A percentile compares a stretch with the other conserved stretches of the same genome.
Conservation (phyloP, 2,113 vertebrate species). For the Calyptomena viridis region DNA sequence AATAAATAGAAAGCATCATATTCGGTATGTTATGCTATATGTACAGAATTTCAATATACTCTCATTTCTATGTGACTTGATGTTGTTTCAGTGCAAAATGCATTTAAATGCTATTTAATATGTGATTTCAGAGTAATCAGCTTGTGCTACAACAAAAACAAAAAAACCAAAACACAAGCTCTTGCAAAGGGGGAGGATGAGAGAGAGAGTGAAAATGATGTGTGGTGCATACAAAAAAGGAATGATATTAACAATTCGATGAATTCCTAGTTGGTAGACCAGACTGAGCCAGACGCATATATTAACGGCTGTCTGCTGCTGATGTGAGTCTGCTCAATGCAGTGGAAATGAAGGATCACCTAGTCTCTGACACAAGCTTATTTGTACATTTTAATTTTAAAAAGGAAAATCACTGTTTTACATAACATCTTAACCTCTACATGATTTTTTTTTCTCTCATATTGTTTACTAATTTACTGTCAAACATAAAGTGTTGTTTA, state of each 20-base stretch:
- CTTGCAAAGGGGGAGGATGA: conserved; percentile 77
- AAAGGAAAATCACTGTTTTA: conserved; percentile 75
- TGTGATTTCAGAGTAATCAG: conserved; percentile 84
- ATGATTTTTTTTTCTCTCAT: conserved; percentile 41
- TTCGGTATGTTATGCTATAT: neutral
- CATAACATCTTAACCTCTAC: conserved; percentile 59
- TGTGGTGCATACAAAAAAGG: conserved; percentile 91
- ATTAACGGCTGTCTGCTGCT: conserved; percentile 93
- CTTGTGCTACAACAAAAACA: conserved; percentile 78
- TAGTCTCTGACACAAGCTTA: conserved; percentile 75
- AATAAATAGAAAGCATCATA: neutral
- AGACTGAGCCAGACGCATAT: conserved; percentile 95
- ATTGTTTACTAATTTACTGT: conserved; percentile 69
- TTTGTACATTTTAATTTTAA: conserved; percentile 79
- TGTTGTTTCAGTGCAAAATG: conserved; percentile 44
- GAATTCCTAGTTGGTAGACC: conserved; percentile 85
- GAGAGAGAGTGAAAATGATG: conserved; percentile 77
- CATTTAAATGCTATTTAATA: conserved; percentile 72
- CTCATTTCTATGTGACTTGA: neutral
- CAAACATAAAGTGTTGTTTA: conserved; percentile 57
- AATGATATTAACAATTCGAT: conserved; percentile 87
- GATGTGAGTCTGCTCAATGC: conserved; percentile 81
- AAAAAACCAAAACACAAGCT: conserved; percentile 68
- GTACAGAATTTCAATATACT: neutral
- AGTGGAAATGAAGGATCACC: conserved; percentile 85